A percentile compares a stretch with the other conserved stretches of the same genome.
Evolutionary conservation across 2,797 vertebrate genomes (phyloP).

Genomic region (Galagoides demidoff): DNA sequence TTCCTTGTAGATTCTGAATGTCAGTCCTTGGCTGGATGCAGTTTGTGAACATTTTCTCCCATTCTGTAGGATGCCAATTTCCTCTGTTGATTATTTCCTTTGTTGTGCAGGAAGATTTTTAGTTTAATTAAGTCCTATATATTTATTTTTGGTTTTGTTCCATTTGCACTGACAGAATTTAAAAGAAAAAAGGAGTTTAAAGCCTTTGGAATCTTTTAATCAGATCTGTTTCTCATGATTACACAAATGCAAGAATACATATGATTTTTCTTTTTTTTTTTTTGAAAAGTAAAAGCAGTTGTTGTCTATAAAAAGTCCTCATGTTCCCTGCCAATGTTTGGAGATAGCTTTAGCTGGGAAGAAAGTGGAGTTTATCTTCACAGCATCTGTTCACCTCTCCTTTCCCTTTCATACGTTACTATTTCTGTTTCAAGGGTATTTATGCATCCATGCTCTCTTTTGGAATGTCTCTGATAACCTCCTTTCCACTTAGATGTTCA

Average conservation of each 20-base stretch:
- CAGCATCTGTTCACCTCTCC: constrained; percentile 1
- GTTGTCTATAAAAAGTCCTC: neutral
- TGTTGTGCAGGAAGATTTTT: neutral
- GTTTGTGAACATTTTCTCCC: neutral
- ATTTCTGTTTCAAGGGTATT: constrained; percentile 34
- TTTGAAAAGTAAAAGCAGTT: neutral
- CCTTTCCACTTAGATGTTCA: neutral
- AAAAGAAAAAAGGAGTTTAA: constrained; percentile 27
- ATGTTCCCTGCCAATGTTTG: neutral
- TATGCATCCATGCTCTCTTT: neutral
- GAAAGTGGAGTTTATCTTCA: constrained; percentile 1
- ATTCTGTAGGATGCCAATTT: neutral
- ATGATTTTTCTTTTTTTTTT: neutral
- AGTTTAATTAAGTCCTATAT: neutral
- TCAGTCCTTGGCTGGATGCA: neutral
- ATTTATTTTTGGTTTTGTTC: neutral
- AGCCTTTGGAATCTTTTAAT: neutral
- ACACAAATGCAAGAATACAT: neutral
- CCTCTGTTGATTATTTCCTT: neutral
- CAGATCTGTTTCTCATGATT: neutral
- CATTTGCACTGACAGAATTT: neutral
- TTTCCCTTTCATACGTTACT: neutral
- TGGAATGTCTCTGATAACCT: constrained; percentile 15
- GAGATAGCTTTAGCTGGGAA: neutral
- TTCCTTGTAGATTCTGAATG: neutral